Conservation (phyloP, 2,113 vertebrate species). For the Coreoperca whiteheadi region DNA sequence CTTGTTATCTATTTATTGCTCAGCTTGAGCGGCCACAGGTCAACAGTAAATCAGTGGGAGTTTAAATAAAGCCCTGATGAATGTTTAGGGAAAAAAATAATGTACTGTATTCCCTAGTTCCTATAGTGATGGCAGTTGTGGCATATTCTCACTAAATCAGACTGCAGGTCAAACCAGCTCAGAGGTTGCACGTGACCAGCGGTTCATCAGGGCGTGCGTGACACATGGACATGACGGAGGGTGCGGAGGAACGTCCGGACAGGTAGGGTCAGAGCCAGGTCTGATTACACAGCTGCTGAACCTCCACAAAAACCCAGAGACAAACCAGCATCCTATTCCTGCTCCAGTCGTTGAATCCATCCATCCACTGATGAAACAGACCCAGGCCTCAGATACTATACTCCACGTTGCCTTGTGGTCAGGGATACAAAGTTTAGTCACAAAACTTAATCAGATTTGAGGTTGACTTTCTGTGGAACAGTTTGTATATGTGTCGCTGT, state of each 20-base stretch:
- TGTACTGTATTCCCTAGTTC: constrained; percentile 34
- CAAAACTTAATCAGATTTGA: constrained; percentile 33
- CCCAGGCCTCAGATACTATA: constrained; percentile 1
- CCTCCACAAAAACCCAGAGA: constrained; percentile 54
- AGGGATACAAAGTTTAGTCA: constrained; percentile 18
- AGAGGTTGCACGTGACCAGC: constrained; percentile 64
- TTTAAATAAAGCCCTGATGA: constrained; percentile 66
- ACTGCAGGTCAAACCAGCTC: constrained; percentile 38
- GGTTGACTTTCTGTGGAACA: constrained; percentile 24
- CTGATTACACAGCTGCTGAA: constrained; percentile 83
- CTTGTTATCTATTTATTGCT: constrained; percentile 29
- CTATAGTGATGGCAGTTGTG: constrained; percentile 41
- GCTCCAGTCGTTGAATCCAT: constrained; percentile 52
- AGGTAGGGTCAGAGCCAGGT: constrained; percentile 75
- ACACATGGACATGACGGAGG: constrained; percentile 72
- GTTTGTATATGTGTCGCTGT: constrained; percentile 40
- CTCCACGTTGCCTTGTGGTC: constrained; percentile 5
- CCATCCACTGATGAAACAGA: constrained; percentile 47
- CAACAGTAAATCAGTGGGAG: constrained; percentile 55
- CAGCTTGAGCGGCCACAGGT: constrained; percentile 33
- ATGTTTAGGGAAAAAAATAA: constrained; percentile 43
- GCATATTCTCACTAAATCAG: constrained; percentile 69
- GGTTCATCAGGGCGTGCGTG: constrained; percentile 70
- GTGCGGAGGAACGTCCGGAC: constrained; percentile 69
- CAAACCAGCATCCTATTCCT: constrained; percentile 53